Conservation (phyloP, 2,113 vertebrate genomes). For the Oceanodroma tethys region DNA sequence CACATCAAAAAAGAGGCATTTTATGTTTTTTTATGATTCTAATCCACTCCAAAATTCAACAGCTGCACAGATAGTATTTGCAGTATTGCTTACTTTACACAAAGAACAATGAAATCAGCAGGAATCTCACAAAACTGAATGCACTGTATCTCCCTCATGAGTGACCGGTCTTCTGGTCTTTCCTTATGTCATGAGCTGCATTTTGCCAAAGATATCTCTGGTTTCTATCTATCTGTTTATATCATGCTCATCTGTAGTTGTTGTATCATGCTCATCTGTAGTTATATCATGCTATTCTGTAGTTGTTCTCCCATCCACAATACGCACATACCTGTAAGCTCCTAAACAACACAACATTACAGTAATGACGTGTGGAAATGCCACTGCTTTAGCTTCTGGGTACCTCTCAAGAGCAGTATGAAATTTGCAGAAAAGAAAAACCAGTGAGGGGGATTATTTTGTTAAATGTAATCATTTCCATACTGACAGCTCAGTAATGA, state of each 20-base stretch:
- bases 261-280: too few relatives aligned
- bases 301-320: background rate
- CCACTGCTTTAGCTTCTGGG: background rate
- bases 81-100: background rate
- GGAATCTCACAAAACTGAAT: background rate
- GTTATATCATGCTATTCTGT: background rate
- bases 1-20: background rate
- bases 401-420: background rate
- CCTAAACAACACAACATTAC: fast-evolving
- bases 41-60: background rate
- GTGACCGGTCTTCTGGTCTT: background rate
- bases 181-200: background rate
- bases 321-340: background rate
- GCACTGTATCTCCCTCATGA: background rate
- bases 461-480: background rate
- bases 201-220: background rate
- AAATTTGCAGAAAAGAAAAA: background rate
- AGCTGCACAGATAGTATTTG: background rate
- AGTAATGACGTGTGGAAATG: background rate
- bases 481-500: background rate
- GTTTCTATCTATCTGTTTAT: background rate
- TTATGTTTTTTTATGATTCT: background rate
- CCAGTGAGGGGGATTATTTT: background rate
- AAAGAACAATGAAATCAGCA: background rate
- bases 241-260: background rate